A percentile compares a stretch with the other conserved stretches of the same genome.
Evolutionary conservation across 37 sponge, comb jelly and placozoan species (phyloP).

Genomic region (Halichondria panicea): DNA sequence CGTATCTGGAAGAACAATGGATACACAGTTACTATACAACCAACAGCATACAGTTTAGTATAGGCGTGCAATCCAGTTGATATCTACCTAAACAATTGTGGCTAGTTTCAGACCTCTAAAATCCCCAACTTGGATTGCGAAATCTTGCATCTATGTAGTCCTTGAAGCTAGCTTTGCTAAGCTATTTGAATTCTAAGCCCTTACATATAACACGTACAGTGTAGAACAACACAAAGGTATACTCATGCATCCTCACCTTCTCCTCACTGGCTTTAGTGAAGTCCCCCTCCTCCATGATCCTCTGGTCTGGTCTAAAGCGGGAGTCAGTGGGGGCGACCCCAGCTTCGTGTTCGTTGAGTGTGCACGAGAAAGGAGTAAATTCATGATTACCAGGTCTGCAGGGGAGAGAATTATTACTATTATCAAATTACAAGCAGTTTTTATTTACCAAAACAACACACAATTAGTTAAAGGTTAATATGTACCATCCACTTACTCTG

Average conservation of each 20-base stretch:
- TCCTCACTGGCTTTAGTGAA: conserved; percentile 71
- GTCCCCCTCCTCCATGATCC: conserved; percentile 79
- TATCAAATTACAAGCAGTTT: background rate
- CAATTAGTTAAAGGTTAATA: background rate
- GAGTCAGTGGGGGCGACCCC: conserved; percentile 88
- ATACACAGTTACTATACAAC: background rate
- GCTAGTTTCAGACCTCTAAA: background rate
- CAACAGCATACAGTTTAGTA: background rate
- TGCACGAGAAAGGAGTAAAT: conserved; percentile 65
- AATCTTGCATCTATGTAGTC: too few relatives aligned
- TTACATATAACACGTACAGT: too few relatives aligned
- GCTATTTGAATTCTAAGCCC: too few relatives aligned
- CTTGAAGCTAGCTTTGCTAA: too few relatives aligned
- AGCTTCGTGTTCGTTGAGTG: conserved; percentile 84
- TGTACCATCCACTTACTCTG: conserved; percentile 41
- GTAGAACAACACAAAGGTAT: too few relatives aligned
- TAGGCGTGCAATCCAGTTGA: too few relatives aligned
- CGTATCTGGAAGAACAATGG: conserved; percentile 31
- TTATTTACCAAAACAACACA: background rate
- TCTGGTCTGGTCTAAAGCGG: conserved; percentile 82
- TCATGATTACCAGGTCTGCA: conserved; percentile 56
- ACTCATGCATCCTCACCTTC: too few relatives aligned
- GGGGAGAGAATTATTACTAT: background rate
- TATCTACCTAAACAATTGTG: background rate
- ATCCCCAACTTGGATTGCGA: background rate